phyloP scores from a whole-genome alignment of 1,140 invertebrate genomes.

The Nymphalis io region DNA sequence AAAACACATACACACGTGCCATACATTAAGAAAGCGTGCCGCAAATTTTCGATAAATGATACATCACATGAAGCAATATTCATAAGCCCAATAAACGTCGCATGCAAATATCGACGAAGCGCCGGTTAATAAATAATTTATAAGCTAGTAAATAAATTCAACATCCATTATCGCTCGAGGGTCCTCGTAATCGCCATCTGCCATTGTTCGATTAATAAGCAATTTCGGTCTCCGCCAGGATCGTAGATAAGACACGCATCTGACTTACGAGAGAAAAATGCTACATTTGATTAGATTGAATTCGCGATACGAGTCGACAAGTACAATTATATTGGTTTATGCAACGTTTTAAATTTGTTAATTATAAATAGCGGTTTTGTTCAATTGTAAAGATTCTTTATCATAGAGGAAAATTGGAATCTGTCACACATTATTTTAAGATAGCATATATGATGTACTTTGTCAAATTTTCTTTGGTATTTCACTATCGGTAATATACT shows the following conservation, averaged over 20 bases:
- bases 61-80: constrained; percentile 5
- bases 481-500: no score
- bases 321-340: not conserved
- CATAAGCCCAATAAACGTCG: constrained; percentile 2
- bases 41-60: not conserved
- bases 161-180: constrained; percentile 31
- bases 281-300: constrained; percentile 13
- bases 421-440: no score
- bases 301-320: not conserved
- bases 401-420: not conserved
- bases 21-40: no score
- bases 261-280: constrained; percentile 18
- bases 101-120: not conserved
- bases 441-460: no score
- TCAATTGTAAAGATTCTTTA: not conserved
- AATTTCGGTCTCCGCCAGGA: constrained; percentile 45
- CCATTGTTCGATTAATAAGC: constrained; percentile 47
- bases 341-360: not conserved
- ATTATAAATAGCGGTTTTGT: not conserved
- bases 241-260: constrained; percentile 46
- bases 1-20: no score
- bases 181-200: constrained; percentile 32
- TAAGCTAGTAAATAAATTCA: constrained; percentile 31
- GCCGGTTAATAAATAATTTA: constrained; percentile 26
- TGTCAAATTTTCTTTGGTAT: no score